Evolutionary conservation across 1,140 invertebrate genomes (phyloP).

Genomic region (Goniozus legneri): DNA sequence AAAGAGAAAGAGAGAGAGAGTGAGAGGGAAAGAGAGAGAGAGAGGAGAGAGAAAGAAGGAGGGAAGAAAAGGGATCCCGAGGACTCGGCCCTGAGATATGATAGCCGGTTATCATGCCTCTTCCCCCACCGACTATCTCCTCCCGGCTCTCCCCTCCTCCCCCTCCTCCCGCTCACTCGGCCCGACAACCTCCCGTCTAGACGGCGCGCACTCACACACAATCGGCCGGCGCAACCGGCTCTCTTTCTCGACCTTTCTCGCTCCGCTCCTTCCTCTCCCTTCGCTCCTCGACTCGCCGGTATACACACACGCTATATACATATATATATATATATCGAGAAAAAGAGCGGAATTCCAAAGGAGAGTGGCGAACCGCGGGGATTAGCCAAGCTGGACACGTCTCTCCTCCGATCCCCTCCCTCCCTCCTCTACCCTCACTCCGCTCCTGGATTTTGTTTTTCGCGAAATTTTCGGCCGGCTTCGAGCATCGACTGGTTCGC

Average conservation of each 20-base stretch:
- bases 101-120: slow-evolving; percentile 42
- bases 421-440: no score
- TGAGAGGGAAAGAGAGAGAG: neutral
- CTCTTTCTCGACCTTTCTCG: slow-evolving; percentile 9
- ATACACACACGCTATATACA: neutral
- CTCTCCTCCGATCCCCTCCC: no score
- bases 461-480: no score
- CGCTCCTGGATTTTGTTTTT: no score
- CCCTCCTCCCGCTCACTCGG: slow-evolving; percentile 22
- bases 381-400: neutral
- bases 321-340: no score
- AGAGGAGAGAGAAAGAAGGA: neutral
- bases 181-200: slow-evolving; percentile 44
- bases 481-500: no score
- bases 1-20: slow-evolving; percentile 8
- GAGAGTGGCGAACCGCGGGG: neutral
- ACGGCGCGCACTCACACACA: slow-evolving; percentile 36
- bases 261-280: neutral
- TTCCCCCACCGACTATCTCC: slow-evolving; percentile 19
- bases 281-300: no score
- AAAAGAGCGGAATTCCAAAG: neutral
- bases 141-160: slow-evolving; percentile 18
- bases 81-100: slow-evolving; percentile 39
- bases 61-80: slow-evolving; percentile 16
- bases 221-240: slow-evolving; percentile 1